Evolutionary conservation across 1,140 invertebrate species (phyloP).

Genomic region (Drosophila pectinifera): DNA sequence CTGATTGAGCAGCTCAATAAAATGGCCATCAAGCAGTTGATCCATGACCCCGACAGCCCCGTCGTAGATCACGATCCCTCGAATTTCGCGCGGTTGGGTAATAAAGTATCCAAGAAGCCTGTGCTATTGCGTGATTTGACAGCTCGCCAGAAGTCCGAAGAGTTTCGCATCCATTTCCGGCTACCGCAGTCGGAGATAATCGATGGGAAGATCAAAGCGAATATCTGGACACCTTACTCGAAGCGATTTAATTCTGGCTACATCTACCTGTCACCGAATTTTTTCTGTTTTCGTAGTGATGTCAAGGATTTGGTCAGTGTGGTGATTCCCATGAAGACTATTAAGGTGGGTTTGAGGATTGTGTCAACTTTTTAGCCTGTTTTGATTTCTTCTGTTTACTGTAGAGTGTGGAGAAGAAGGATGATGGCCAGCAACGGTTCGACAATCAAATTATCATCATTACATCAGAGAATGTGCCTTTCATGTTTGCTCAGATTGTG

Average conservation of each 20-base stretch:
- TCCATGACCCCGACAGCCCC: slow-evolving; percentile 84
- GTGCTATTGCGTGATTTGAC: slow-evolving; percentile 97
- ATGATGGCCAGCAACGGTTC: slow-evolving; percentile 85
- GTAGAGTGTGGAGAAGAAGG: slow-evolving; percentile 86
- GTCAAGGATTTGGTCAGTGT: slow-evolving; percentile 93
- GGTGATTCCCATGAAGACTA: slow-evolving; percentile 93
- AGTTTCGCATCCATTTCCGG: slow-evolving; percentile 93
- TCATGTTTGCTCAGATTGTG: slow-evolving; percentile 95
- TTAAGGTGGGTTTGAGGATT: slow-evolving; percentile 53
- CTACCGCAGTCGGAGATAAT: slow-evolving; percentile 95
- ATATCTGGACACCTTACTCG: slow-evolving; percentile 97
- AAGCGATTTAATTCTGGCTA: slow-evolving; percentile 95
- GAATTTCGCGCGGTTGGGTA: slow-evolving; percentile 87
- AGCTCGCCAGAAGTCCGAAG: slow-evolving; percentile 95
- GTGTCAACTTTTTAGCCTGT: neutral
- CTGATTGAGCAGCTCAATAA: slow-evolving; percentile 98
- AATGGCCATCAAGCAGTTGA: slow-evolving; percentile 95
- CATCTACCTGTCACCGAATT: slow-evolving; percentile 97
- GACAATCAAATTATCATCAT: slow-evolving; percentile 93
- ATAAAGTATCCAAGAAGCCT: slow-evolving; percentile 93
- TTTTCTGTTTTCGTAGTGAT: slow-evolving; percentile 97
- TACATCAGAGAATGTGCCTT: slow-evolving; percentile 91
- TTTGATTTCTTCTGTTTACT: neutral
- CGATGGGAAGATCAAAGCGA: slow-evolving; percentile 93
- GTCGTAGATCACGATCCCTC: slow-evolving; percentile 74